Conservation (phyloP, 2,888 invertebrate species). For the Drosophila borborema region DNA sequence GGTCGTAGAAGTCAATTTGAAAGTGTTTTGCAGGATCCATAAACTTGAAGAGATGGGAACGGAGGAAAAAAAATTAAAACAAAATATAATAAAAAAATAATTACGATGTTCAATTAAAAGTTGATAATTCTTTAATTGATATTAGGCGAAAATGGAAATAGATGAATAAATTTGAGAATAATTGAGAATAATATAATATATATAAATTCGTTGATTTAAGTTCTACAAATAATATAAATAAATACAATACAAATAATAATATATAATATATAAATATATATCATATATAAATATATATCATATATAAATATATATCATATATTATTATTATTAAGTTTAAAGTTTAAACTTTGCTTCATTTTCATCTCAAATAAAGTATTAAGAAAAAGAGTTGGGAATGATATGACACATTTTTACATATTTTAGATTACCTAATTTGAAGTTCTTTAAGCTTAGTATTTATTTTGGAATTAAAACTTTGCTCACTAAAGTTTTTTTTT, state of each 20-base stretch:
- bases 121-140: slow-evolving; percentile 9
- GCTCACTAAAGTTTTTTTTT: not conserved
- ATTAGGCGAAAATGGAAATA: not conserved
- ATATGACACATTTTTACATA: too few species aligned
- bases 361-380: too few species aligned
- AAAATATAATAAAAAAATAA: not conserved
- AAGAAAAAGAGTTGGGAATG: not conserved
- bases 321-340: too few species aligned
- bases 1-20: slow-evolving; percentile 35
- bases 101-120: slow-evolving; percentile 2
- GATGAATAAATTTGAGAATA: too few species aligned
- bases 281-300: too few species aligned
- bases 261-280: too few species aligned
- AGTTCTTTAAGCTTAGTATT: not conserved
- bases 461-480: not conserved
- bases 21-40: slow-evolving; percentile 15
- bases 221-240: too few species aligned
- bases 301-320: too few species aligned
- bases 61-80: not conserved
- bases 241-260: too few species aligned
- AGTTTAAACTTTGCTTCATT: too few species aligned
- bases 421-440: not conserved
- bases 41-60: not conserved
- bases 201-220: too few species aligned
- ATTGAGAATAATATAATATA: too few species aligned